Base-by-base conservation (phyloP, 2,113 vertebrate genomes). In the Vulpes ferrilata region DNA sequence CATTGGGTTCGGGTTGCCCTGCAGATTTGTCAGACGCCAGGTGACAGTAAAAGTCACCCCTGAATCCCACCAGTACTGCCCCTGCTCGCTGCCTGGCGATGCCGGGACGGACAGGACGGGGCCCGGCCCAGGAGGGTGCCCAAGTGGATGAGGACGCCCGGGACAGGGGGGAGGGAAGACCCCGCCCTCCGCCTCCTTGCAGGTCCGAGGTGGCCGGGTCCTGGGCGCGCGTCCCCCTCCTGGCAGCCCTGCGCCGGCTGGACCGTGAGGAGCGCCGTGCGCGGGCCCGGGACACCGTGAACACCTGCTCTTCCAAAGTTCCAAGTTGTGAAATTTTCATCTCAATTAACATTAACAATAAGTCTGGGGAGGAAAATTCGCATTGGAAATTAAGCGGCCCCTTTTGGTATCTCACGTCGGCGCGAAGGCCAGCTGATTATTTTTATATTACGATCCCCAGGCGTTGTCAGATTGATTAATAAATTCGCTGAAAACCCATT, bases 391-490 rank as follows among this genome's bases (percentile, higher is more conserved):
- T 11, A 20, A 82, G 7, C 64, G 91, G 10, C 88, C 19, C 94
- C 30, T 80, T 95, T 80, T 91, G 86, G 90, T n/a, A 9, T 10
- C 15, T 85, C 20, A 22, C 10, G 3, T 2, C 0, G 35, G 32
- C 38, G 59, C 96, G 78, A 59, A 76, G 88, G 59, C 92, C 38
- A 80, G n/a, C 7, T 22, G 22, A 76, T 97, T 76, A 76, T 94
- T 90, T 89, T 90, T 69, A 62, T 79, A 90, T 64, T 94, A 96
- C 55, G 53, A 4, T 74, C 32, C 86, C 79, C 23, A 65, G 92
- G 96, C 3, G 0, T 88, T 96, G 97, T 95, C 62, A 85, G 2
- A 27, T 27, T 90, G 71, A 87, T 95, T 90, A 57, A 93, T 87
- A 88, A 93, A 89, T 93, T 95, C 84, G 8, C 88, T 64, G 2